phyloP scores from a whole-genome alignment of 2,113 vertebrate genomes.

The Rhabdomys dilectus region DNA sequence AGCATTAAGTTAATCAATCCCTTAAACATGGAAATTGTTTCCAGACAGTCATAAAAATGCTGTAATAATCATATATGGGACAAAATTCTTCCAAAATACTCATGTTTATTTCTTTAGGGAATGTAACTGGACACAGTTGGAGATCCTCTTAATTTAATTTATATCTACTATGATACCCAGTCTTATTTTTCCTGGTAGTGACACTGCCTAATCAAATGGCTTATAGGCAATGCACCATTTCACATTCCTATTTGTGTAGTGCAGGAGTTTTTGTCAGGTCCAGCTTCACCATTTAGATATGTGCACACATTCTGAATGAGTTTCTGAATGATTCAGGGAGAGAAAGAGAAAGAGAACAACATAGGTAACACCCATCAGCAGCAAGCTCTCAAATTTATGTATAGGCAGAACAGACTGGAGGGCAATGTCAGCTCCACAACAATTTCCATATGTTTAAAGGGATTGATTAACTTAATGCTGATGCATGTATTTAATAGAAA shows the following conservation, averaged over 20 bases:
- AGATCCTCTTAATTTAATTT: conserved; percentile 35
- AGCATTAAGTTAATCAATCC: conserved; percentile 33
- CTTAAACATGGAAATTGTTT: conserved; percentile 41
- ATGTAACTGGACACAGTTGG: background rate
- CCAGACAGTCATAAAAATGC: conserved; percentile 48
- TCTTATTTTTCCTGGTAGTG: background rate
- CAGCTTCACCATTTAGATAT: background rate
- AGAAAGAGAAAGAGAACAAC: background rate
- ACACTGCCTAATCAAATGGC: background rate
- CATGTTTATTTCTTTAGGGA: conserved; percentile 1
- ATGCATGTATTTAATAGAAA: conserved; percentile 12
- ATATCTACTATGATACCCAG: background rate
- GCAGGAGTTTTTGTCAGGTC: background rate
- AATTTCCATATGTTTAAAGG: conserved; percentile 21
- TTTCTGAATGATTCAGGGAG: background rate
- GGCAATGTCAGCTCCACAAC: background rate
- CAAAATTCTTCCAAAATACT: conserved; percentile 36
- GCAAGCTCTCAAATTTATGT: background rate
- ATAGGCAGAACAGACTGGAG: background rate
- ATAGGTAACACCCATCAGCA: conserved; percentile 10
- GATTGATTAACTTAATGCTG: conserved; percentile 33
- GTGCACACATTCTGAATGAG: background rate
- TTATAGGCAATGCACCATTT: background rate
- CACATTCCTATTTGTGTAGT: background rate
- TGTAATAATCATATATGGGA: conserved; percentile 46